Evolutionary conservation across 2,797 vertebrate species (phyloP).

Genomic region (Picus viridis): DNA sequence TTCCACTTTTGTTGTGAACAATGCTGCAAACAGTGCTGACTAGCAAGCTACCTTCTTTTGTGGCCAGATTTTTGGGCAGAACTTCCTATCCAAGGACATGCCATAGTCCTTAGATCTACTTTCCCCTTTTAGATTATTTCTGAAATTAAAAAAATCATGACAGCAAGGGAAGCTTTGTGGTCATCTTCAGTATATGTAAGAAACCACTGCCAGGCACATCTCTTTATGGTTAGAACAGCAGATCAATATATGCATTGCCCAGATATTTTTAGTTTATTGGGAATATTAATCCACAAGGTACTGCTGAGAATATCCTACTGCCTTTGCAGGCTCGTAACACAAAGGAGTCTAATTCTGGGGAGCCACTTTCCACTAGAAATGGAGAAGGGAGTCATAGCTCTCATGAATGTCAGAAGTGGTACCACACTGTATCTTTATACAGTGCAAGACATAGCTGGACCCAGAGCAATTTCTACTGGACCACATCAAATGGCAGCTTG

Average conservation of each 20-base stretch:
- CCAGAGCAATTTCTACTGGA: background rate
- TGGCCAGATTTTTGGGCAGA: background rate
- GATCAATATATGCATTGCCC: background rate
- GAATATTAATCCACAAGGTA: background rate
- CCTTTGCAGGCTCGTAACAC: background rate
- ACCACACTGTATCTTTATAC: background rate
- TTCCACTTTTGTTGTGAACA: background rate
- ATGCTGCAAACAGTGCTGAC: background rate
- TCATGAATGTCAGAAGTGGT: background rate
- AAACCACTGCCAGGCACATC: background rate
- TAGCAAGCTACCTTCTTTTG: background rate
- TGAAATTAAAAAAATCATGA: background rate
- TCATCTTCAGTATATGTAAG: background rate
- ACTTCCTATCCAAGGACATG: background rate
- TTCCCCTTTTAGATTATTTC: background rate
- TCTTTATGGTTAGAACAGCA: background rate
- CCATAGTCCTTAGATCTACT: background rate
- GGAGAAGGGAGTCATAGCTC: background rate
- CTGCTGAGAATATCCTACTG: background rate
- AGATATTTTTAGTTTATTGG: background rate
- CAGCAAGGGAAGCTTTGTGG: background rate
- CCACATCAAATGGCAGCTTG: slow-evolving; percentile 16
- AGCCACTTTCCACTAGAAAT: background rate
- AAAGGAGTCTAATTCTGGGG: background rate
- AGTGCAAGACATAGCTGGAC: background rate